Evolutionary conservation across 2,888 invertebrate genomes (phyloP).

Genomic region (Candidula unifasciata): DNA sequence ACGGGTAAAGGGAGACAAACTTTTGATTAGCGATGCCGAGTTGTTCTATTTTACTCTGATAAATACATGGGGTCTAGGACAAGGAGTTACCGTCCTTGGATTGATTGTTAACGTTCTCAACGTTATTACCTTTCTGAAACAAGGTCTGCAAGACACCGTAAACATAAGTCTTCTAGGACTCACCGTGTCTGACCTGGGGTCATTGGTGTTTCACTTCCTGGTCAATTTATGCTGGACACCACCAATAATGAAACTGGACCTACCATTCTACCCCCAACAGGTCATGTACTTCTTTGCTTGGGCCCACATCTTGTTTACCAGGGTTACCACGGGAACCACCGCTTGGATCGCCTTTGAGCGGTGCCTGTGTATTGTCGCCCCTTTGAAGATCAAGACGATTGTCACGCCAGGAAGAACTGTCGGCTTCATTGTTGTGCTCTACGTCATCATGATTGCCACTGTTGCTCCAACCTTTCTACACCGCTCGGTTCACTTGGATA

Average conservation of each 20-base stretch:
- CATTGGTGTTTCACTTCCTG: conserved; percentile 8
- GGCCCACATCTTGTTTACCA: conserved; percentile 2
- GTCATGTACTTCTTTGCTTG: conserved; percentile 15
- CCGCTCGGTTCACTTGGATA: background rate
- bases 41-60: conserved; percentile 2
- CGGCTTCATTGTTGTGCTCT: background rate
- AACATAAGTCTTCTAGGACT: too few species aligned
- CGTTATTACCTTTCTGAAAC: background rate
- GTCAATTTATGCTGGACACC: conserved; percentile 24
- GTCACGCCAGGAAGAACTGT: background rate
- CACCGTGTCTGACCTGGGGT: background rate
- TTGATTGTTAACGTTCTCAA: conserved; percentile 3
- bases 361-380: conserved; percentile 13
- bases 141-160: conserved; percentile 7
- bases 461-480: conserved; percentile 19
- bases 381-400: conserved; percentile 16
- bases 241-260: conserved; percentile 2
- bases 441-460: background rate
- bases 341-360: conserved; percentile 22
- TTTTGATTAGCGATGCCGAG: background rate
- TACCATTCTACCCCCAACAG: conserved; percentile 20
- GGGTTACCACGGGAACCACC: background rate
- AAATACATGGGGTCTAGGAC: conserved; percentile 21
- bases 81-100: conserved; percentile 12
- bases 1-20: too few species aligned